Percentiles rank a stretch among this genome's conserved stretches.
Conservation (phyloP, 2,888 invertebrate genomes). For the Plebejus argus region DNA sequence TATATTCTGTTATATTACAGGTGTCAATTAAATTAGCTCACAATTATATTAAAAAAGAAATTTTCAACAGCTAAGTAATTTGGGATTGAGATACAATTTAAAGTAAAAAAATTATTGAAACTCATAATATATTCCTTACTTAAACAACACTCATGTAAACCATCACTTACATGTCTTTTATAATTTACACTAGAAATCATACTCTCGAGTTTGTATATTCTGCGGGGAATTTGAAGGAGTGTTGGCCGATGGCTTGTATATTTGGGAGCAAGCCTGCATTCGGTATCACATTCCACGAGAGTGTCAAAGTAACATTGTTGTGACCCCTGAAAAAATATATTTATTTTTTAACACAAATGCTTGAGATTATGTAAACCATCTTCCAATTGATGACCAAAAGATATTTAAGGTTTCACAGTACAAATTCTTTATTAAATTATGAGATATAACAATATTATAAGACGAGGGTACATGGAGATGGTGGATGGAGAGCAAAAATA, state of each 20-base stretch:
- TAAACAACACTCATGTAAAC: slow-evolving; percentile 27
- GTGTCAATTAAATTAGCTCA: too few species aligned
- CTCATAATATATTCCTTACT: slow-evolving; percentile 30
- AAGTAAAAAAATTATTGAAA: slow-evolving; percentile 16
- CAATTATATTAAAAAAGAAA: too few species aligned
- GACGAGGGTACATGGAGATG: too few species aligned
- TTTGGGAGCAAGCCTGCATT: slow-evolving; percentile 98
- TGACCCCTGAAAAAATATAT: slow-evolving; percentile 87
- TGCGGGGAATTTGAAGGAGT: slow-evolving; percentile 94
- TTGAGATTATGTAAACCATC: too few species aligned
- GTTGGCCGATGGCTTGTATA: slow-evolving; percentile 89
- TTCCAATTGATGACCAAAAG: too few species aligned
- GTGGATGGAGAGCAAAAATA: too few species aligned
- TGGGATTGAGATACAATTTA: slow-evolving; percentile 12
- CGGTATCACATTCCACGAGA: slow-evolving; percentile 99
- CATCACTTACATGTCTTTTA: slow-evolving; percentile 43
- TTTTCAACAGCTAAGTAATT: neutral
- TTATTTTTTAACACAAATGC: neutral
- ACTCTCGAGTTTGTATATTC: slow-evolving; percentile 87
- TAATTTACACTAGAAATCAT: slow-evolving; percentile 59
- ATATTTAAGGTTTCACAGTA: too few species aligned
- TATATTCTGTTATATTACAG: too few species aligned
- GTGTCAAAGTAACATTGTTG: slow-evolving; percentile 95
- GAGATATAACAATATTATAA: too few species aligned
- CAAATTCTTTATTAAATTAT: too few species aligned